Conservation (phyloP, 2,888 invertebrate genomes). For the Xanthostigma xanthostigma region DNA sequence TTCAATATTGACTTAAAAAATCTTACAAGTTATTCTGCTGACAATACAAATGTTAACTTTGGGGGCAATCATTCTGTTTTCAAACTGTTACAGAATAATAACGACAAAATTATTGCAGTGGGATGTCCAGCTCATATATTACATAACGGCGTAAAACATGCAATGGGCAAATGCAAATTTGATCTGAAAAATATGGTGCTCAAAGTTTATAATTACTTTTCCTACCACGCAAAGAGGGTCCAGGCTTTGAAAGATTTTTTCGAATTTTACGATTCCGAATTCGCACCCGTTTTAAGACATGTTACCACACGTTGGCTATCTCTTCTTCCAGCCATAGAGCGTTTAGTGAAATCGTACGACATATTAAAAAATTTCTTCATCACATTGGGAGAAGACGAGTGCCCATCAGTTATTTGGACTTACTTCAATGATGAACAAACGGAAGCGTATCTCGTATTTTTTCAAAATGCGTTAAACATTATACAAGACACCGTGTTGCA, state of each 20-base stretch:
- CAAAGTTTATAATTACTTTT: slow-evolving; percentile 9
- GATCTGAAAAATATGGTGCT: slow-evolving; percentile 8
- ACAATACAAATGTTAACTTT: not conserved
- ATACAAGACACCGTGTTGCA: not conserved
- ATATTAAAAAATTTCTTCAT: not conserved
- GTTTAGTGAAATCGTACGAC: not conserved
- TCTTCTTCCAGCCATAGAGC: slow-evolving; percentile 6
- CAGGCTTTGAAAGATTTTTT: slow-evolving; percentile 5
- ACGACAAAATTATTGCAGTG: not conserved
- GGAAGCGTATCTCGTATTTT: not conserved
- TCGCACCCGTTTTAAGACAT: slow-evolving; percentile 4
- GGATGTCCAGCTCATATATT: not conserved
- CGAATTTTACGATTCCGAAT: slow-evolving; percentile 7
- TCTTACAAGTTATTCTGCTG: not conserved
- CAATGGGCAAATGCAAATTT: not conserved
- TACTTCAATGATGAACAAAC: not conserved
- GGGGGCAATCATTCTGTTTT: not conserved
- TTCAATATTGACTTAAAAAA: not conserved
- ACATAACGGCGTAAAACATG: not conserved
- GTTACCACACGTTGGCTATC: slow-evolving; percentile 7
- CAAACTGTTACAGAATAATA: not conserved
- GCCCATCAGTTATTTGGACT: not conserved
- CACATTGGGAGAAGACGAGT: not conserved
- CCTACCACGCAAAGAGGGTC: slow-evolving; percentile 6
- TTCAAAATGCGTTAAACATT: not conserved